These are phyloP conservation scores for Gymnogyps californianus DNA, from an alignment of 2,113 vertebrate genomes.

Conservation along the genomic window DNA sequence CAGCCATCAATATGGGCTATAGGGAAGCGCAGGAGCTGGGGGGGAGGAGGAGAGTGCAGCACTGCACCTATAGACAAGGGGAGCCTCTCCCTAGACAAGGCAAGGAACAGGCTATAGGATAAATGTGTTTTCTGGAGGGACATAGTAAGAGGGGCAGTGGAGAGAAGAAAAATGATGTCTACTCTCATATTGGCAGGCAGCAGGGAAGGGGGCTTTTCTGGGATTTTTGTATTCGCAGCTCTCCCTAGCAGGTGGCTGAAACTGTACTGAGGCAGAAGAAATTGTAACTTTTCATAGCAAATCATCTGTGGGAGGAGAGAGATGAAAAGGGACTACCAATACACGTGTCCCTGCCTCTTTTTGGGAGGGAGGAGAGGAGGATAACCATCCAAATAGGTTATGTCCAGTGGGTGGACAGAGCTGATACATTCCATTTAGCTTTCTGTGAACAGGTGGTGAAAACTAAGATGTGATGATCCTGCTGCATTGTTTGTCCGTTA, in stretches of 20 bases:
- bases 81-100: neutral
- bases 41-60: neutral
- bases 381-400: neutral
- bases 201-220: neutral
- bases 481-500: conserved; percentile 51
- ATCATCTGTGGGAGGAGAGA: neutral
- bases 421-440: neutral
- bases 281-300: neutral
- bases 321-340: neutral
- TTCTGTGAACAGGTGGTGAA: conserved; percentile 35
- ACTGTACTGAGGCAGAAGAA: neutral
- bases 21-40: neutral
- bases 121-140: neutral
- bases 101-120: neutral
- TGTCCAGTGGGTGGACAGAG: neutral
- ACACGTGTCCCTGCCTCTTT: neutral
- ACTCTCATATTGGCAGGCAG: neutral
- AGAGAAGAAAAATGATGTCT: neutral
- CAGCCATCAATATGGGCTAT: neutral
- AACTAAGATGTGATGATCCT: conserved; percentile 27
- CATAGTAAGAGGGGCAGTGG: neutral
- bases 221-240: neutral
- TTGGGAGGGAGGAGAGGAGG: neutral
- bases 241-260: neutral
- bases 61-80: neutral